Conservation (phyloP, 2,113 vertebrate genomes). For the Drymodes brunneopygia region DNA sequence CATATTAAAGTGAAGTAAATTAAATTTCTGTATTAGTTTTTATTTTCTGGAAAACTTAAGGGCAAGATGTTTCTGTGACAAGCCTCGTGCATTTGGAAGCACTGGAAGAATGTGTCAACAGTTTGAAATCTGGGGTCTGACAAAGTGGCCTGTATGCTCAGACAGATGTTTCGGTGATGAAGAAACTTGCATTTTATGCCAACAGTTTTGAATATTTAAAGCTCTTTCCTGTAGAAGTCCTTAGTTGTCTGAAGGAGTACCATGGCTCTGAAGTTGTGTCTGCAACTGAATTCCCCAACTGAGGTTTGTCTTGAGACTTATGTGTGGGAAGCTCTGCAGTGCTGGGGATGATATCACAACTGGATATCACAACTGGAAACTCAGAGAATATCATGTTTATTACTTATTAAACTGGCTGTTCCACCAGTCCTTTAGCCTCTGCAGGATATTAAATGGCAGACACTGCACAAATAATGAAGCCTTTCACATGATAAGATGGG, state of each 20-base stretch:
- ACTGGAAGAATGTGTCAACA: not conserved
- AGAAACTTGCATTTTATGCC: not conserved
- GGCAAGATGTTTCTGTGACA: not conserved
- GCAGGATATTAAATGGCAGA: not conserved
- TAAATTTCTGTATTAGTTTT: not conserved
- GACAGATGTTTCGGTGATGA: not conserved
- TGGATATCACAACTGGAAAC: conserved; percentile 14
- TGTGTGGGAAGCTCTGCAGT: not conserved
- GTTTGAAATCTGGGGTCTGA: not conserved
- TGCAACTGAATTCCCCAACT: not conserved
- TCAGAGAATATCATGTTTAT: conserved; percentile 18
- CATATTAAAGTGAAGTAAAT: not conserved
- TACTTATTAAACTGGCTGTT: not conserved
- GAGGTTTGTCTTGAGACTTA: not conserved
- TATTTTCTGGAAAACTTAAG: not conserved
- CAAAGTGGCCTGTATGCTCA: not conserved
- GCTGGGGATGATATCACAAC: not conserved
- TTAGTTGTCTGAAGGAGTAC: not conserved
- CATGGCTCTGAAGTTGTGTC: not conserved
- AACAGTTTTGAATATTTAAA: conserved; percentile 8
- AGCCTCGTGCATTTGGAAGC: not conserved
- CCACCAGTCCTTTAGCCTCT: not conserved
- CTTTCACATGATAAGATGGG: not conserved
- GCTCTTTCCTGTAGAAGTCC: not conserved
- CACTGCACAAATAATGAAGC: not conserved